Evolutionary conservation across 2,113 vertebrate genomes (phyloP).

Genomic region (Coryphaenoides rupestris): DNA sequence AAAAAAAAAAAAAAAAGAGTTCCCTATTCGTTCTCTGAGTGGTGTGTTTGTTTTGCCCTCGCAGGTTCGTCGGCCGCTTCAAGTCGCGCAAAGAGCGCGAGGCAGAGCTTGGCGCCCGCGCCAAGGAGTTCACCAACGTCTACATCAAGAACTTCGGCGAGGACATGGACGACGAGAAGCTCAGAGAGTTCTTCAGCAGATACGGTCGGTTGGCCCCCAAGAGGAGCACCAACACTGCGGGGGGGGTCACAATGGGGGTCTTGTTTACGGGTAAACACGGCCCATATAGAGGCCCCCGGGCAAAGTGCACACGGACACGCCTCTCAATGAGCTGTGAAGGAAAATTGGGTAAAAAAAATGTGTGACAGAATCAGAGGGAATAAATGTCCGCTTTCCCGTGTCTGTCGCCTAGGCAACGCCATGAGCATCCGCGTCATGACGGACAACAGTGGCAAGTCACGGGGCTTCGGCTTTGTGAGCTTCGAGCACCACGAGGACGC

Average conservation of each 20-base stretch:
- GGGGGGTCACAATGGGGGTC: background rate
- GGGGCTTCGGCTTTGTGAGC: conserved; percentile 96
- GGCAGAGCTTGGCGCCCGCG: conserved; percentile 91
- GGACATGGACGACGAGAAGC: conserved; percentile 95
- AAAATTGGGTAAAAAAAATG: background rate
- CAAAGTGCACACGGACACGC: too few relatives aligned
- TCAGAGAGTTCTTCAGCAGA: conserved; percentile 92
- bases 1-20: too few relatives aligned
- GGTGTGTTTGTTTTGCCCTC: background rate
- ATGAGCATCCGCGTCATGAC: conserved; percentile 97
- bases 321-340: too few relatives aligned
- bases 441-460: conserved; percentile 88
- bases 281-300: too few relatives aligned
- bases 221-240: background rate
- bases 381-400: background rate
- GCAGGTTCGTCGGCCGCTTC: conserved; percentile 94
- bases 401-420: conserved; percentile 78
- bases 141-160: conserved; percentile 96
- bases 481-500: conserved; percentile 97
- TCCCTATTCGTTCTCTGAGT: too few relatives aligned
- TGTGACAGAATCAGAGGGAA: background rate
- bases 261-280: too few relatives aligned
- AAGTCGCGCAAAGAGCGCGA: conserved; percentile 97
- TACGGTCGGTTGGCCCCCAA: conserved; percentile 68
- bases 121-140: conserved; percentile 97